Conservation (phyloP, 37 sponge, comb jelly and placozoan species). For the Mnemiopsis leidyi region DNA sequence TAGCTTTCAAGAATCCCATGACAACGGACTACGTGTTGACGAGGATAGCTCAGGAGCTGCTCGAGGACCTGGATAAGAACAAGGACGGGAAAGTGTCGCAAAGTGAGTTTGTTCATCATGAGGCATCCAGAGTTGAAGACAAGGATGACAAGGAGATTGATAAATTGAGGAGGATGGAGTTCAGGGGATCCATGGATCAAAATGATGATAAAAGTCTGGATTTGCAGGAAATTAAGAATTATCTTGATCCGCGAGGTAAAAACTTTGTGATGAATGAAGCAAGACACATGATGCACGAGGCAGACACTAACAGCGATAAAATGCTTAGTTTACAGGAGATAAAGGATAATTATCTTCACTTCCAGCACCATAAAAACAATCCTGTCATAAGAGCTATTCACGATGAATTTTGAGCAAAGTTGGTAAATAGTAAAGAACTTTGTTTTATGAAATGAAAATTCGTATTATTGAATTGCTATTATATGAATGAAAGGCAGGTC, state of each 20-base stretch:
- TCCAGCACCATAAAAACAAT: conserved; percentile 9
- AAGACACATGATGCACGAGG: conserved; percentile 43
- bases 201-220: conserved; percentile 20
- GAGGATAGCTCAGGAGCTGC: conserved; percentile 38
- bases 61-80: conserved; percentile 45
- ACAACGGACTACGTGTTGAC: conserved; percentile 47
- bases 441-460: not conserved
- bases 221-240: conserved; percentile 11
- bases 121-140: conserved; percentile 25
- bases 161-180: conserved; percentile 35
- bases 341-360: conserved; percentile 37
- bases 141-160: conserved; percentile 63
- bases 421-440: no score
- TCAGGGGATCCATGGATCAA: not conserved
- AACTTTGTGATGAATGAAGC: conserved; percentile 41
- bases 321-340: conserved; percentile 24
- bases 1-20: conserved; percentile 20
- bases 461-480: not conserved
- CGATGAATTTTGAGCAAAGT: conserved; percentile 7
- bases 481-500: not conserved
- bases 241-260: not conserved
- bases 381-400: conserved; percentile 41
- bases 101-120: conserved; percentile 48
- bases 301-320: conserved; percentile 16
- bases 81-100: conserved; percentile 8